A percentile compares a stretch with the other conserved stretches of the same genome.
These are phyloP conservation scores for Thalassaphorura encarpata DNA, from an alignment of 1,140 invertebrate genomes.

Conservation along the genomic window DNA sequence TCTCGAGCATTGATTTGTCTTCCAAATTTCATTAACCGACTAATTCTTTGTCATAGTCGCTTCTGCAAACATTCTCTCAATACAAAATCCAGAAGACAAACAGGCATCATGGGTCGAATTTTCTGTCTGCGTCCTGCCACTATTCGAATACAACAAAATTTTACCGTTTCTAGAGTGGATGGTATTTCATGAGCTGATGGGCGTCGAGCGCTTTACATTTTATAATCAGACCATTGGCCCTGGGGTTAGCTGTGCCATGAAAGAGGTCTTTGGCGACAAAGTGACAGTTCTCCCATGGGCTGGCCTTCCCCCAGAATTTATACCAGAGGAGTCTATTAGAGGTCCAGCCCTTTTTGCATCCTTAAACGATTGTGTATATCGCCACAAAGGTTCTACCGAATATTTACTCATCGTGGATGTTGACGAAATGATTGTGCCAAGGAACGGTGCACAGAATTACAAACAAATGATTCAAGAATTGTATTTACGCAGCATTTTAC, in stretches of 20 bases:
- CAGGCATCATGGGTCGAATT: too few relatives aligned
- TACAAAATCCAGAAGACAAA: too few relatives aligned
- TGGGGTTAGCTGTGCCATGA: conserved; percentile 63
- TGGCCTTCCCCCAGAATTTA: conserved; percentile 73
- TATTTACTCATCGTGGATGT: conserved; percentile 78
- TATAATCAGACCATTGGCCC: conserved; percentile 82
- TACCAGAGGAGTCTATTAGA: conserved; percentile 79
- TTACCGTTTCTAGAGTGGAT: conserved; percentile 80
- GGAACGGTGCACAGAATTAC: conserved; percentile 42
- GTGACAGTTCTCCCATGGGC: conserved; percentile 75
- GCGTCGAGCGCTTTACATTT: conserved; percentile 78
- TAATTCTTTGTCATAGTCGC: too few relatives aligned
- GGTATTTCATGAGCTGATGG: conserved; percentile 75
- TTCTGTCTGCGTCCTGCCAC: conserved; percentile 85
- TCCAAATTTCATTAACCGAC: too few relatives aligned
- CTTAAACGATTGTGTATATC: conserved; percentile 85
- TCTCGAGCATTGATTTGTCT: too few relatives aligned
- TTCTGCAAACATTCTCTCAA: too few relatives aligned
- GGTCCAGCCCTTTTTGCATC: conserved; percentile 85
- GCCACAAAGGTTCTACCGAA: conserved; percentile 55
- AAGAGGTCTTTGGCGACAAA: conserved; percentile 63
- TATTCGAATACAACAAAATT: conserved; percentile 73
- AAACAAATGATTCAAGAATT: conserved; percentile 29
- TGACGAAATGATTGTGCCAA: conserved; percentile 83
- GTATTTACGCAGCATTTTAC: conserved; percentile 25